These are phyloP conservation scores for Orius insidiosus DNA, from an alignment of 1,140 invertebrate genomes.

Conservation along the genomic window DNA sequence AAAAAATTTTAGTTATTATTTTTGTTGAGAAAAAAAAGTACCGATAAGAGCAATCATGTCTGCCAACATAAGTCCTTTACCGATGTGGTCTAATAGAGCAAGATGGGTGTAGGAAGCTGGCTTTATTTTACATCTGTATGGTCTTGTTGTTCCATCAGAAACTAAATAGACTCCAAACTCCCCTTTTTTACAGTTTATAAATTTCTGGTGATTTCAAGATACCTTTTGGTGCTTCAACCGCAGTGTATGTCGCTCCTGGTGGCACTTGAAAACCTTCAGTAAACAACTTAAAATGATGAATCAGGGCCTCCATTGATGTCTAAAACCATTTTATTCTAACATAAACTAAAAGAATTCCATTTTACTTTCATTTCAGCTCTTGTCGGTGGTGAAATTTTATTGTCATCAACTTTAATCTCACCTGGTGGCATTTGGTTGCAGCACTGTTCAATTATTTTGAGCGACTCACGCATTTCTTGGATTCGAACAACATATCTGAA, in stretches of 20 bases:
- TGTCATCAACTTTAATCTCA: conserved; percentile 84
- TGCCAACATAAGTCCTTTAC: conserved; percentile 43
- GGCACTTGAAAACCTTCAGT: conserved; percentile 5
- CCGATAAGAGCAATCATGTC: conserved; percentile 68
- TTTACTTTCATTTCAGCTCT: conserved; percentile 80
- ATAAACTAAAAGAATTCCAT: background rate
- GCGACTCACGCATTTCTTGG: conserved; percentile 92
- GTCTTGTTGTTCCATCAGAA: conserved; percentile 60
- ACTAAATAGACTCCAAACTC: conserved; percentile 78
- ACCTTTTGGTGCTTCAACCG: conserved; percentile 12
- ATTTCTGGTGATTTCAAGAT: no score
- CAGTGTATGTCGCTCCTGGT: conserved; percentile 5
- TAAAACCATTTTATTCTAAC: background rate
- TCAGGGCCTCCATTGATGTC: conserved; percentile 88
- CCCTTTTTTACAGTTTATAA: conserved; percentile 24
- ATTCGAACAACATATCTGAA: conserved; percentile 64
- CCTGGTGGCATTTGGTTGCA: conserved; percentile 94
- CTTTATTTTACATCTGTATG: conserved; percentile 65
- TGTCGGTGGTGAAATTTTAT: conserved; percentile 76
- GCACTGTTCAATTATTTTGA: conserved; percentile 88
- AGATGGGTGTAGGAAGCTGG: conserved; percentile 59
- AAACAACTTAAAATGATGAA: conserved; percentile 97
- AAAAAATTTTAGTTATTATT: no score
- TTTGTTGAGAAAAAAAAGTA: conserved; percentile 29
- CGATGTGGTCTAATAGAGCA: conserved; percentile 39